phyloP scores from a whole-genome alignment of 1,140 invertebrate species.

The Drosophila tropicalis region DNA sequence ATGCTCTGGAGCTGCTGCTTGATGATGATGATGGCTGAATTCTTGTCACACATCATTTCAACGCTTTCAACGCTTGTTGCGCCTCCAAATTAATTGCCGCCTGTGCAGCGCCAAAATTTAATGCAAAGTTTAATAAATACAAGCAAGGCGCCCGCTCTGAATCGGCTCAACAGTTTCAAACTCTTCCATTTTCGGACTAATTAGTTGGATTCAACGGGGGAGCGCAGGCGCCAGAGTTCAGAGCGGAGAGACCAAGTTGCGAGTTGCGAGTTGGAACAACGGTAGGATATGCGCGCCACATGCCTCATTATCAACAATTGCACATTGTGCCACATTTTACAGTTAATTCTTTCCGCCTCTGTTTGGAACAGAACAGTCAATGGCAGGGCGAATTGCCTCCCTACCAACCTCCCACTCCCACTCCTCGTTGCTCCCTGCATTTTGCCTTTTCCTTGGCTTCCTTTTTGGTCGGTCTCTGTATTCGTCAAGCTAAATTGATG shows the following conservation, averaged over 20 bases:
- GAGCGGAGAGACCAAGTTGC: not conserved
- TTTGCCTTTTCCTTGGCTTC: too few species aligned
- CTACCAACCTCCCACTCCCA: too few species aligned
- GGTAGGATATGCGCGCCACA: conserved; percentile 64
- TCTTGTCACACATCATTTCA: conserved; percentile 75
- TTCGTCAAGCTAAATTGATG: too few species aligned
- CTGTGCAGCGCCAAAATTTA: conserved; percentile 76
- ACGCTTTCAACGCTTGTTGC: conserved; percentile 77
- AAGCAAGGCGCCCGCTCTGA: conserved; percentile 40
- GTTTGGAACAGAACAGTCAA: conserved; percentile 14
- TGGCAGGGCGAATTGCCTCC: too few species aligned
- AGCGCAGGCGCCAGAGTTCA: conserved; percentile 66
- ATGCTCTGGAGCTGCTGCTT: not conserved
- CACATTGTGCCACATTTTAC: conserved; percentile 77
- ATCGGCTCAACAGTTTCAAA: conserved; percentile 18
- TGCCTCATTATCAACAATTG: conserved; percentile 79
- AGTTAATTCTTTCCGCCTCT: conserved; percentile 60
- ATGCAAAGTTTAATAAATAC: conserved; percentile 80
- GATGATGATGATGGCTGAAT: conserved; percentile 17
- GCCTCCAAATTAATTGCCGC: conserved; percentile 80
- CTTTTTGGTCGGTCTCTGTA: too few species aligned
- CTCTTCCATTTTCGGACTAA: conserved; percentile 54
- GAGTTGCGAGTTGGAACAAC: conserved; percentile 24
- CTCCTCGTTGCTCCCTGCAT: too few species aligned
- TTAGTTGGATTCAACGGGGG: conserved; percentile 45